Evolutionary conservation across 2,797 vertebrate genomes (phyloP), one percentile per base, ranked within the genome.

Genomic region (Paedocypris micromegethes): DNA sequence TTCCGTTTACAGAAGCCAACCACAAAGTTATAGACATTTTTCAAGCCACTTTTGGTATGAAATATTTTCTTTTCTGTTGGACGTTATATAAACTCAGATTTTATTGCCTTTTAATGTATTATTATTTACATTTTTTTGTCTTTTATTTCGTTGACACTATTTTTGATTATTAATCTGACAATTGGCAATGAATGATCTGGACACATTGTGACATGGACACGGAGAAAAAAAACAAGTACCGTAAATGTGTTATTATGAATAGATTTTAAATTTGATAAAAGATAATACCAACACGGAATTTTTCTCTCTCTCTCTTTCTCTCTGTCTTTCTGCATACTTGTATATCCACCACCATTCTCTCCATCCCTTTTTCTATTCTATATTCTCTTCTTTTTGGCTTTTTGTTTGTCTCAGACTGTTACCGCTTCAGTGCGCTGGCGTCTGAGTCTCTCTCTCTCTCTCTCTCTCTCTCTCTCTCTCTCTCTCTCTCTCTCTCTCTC

Each of bases 11-110:
- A 96, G 94, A 95, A 83, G 91, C 89, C 72, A 88, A 87, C 54
- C 62, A 87, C 84, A 94, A 90, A 89, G 93, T 92, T 81, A 83
- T 92, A 85, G 85, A 88, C 73, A 80, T 91, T 71, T 90, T 95
- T 87, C 93, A 92, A 86, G 90, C 92, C 75, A 92, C 93, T 8
- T 89, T 94, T 87, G 94, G 94, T 96, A 95, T 80, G 91, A 82
- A 60, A 68, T 61, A 4, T 9, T 72, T 64, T 66, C 9, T 5
- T 70, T 43, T n/a, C 59, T 72, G 0, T 53, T 67, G 68, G 0
- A 6, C 56, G 1, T 5, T n/a, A 37, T 62, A 1, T n/a, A n/a
- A n/a, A 49, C 51, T 62, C 40, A 23, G 59, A n/a, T 9, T 49
- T 62, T 62, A 50, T 40, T 61, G 48, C 2, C 2, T 3, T 50